phyloP scores from a whole-genome alignment of 2,113 vertebrate species.

The Lates calcarifer region DNA sequence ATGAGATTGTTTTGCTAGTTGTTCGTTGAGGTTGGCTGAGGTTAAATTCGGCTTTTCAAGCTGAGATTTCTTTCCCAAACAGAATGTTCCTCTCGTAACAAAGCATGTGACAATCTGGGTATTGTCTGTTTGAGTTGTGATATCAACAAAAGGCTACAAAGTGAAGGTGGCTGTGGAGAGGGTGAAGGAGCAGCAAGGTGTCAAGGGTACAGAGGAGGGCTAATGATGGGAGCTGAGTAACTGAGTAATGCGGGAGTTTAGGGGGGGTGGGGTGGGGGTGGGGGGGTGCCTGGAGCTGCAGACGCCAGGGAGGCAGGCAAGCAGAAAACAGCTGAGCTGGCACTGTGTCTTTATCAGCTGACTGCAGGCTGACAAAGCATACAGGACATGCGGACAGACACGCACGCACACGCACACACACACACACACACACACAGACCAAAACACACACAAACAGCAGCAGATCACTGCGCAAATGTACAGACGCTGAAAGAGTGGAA shows the following conservation, averaged over 20 bases:
- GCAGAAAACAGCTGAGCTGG: slow-evolving; percentile 77
- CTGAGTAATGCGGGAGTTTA: neutral
- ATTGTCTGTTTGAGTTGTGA: slow-evolving; percentile 68
- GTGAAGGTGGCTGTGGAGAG: slow-evolving; percentile 2
- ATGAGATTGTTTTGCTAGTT: slow-evolving; percentile 1
- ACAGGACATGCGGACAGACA: slow-evolving; percentile 44
- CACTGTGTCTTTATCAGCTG: slow-evolving; percentile 77
- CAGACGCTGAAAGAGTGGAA: slow-evolving; percentile 21
- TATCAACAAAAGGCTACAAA: slow-evolving; percentile 53
- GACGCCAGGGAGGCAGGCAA: slow-evolving; percentile 36
- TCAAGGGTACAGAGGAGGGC: slow-evolving; percentile 27
- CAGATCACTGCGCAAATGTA: slow-evolving; percentile 37
- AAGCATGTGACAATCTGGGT: slow-evolving; percentile 59
- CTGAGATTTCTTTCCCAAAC: slow-evolving; percentile 32
- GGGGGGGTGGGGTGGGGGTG: neutral
- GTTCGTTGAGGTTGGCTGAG: slow-evolving; percentile 6
- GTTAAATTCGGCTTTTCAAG: slow-evolving; percentile 51
- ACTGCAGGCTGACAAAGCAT: slow-evolving; percentile 74
- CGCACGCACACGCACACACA: slow-evolving; percentile 25
- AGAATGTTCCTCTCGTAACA: slow-evolving; percentile 34
- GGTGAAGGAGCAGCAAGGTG: slow-evolving; percentile 15
- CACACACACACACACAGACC: slow-evolving; percentile 26
- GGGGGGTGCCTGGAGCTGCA: slow-evolving; percentile 51
- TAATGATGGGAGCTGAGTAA: slow-evolving; percentile 13
- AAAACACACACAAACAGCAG: slow-evolving; percentile 46